A percentile compares a stretch with the other conserved stretches of the same genome.
Conservation (phyloP, 2,113 vertebrate species). For the Phasianus colchicus region DNA sequence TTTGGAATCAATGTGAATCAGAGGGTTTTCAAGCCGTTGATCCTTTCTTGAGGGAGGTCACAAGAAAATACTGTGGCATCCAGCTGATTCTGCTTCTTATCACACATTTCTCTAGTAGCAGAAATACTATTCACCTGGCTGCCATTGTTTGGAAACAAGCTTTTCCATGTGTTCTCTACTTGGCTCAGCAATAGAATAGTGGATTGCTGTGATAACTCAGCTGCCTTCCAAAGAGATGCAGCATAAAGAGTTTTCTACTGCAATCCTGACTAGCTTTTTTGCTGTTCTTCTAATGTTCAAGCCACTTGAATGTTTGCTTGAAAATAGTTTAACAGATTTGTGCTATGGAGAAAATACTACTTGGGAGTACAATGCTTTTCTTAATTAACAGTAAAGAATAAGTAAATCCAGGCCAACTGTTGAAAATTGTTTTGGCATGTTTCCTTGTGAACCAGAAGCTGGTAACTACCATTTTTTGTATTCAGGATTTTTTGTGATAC, state of each 20-base stretch:
- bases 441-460: background rate
- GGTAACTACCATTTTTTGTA: background rate
- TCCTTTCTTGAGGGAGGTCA: background rate
- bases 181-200: background rate
- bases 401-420: background rate
- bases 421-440: background rate
- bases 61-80: background rate
- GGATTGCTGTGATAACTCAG: background rate
- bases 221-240: background rate
- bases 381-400: background rate
- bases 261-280: background rate
- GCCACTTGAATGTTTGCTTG: background rate
- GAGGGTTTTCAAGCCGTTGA: background rate
- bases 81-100: background rate
- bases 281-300: background rate
- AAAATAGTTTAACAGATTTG: slow-evolving; percentile 23
- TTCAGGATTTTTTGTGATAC: background rate
- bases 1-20: background rate
- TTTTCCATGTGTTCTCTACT: background rate
- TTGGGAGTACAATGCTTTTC: background rate
- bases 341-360: background rate
- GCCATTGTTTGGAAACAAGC: background rate
- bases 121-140: background rate
- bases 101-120: background rate
- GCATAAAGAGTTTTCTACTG: background rate